Evolutionary conservation across 2,888 invertebrate species (phyloP), one percentile per base, ranked within the genome.

Genomic region (Aromia moschata): DNA sequence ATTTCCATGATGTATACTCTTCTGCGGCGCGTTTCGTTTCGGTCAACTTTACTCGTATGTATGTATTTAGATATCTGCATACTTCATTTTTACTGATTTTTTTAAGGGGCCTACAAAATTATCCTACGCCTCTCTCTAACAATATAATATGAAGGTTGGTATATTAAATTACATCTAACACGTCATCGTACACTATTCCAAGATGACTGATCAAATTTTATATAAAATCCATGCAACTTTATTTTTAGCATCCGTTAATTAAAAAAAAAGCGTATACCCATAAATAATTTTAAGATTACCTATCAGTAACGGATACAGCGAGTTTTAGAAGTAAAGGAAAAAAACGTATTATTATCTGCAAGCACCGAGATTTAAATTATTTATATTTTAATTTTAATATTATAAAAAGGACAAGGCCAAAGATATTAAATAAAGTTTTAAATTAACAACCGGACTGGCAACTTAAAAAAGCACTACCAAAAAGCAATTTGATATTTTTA

Each of bases 391-490:
- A 33, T 31, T 15, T 11, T 11, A 11, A 11, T 33, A 36, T n/a
- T 16, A 47, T 17, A 47, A 47, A 49, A 40, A 49, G 30, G 5
- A 25, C 49, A 49, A 49, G 49, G 49, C 30, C 49, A 40, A 40
- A 49, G 12, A 49, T 49, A 43, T 25, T 40, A 40, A 30, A 33
- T 11, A 46, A 46, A 46, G 31, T 46, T 46, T 11, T 17, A 40
- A 15, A 20, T 30, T 14, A 38, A 38, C 25, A 53, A 53, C 53
- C 18, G 17, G 53, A 33, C 43, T 36, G 38, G 33, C 41, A 17
- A 31, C 53, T 53, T 31, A 53, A 52, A 53, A 53, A 43, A 33
- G 11, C 33, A 7, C n/a, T 14, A 38, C 20, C 18, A 40, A 38
- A 49, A 49, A 45, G 45, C 45, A 31, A 45, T 45, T 45, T 45